Evolutionary conservation across 1,140 invertebrate genomes (phyloP), one percentile per base, ranked within the genome.

Genomic region (Laodelphax striatellus): DNA sequence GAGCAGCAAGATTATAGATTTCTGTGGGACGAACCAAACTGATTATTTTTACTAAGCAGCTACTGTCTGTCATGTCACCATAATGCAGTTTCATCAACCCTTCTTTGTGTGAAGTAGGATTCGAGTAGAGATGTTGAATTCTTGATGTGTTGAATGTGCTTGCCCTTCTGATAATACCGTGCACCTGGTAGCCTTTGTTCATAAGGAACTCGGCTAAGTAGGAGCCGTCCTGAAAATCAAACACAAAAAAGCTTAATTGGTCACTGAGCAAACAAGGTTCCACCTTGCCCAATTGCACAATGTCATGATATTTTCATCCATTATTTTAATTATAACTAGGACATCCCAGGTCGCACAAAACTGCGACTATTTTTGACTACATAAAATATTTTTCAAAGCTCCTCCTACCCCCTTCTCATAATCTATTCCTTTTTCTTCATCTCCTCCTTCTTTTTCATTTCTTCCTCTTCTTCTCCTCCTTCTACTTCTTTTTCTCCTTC

Each of bases 1-100:
- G 97, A 2, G 97, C 97, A n/a, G 94, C 97, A 55, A 99, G 79
- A 80, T 99, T 99, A 71, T 99, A 99, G 63, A 99, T 91, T 77
- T 99, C 97, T 55, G 84, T 84, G 0, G 97, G 97, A 69, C 87
- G 82, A 21, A 84, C 82, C 69, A 82, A 78, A 56, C 79, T 83
- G 52, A 99, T 97, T 52, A 99, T 88, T 78, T 97, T 97, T 24
- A 98, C 92, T 63, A 99, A 78, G 73, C 94, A 97, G 64, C 93
- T 94, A 38, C 92, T 95, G 73, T 99, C 97, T 0, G 95, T 99
- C 82, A 99, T 87, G 70, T 99, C 97, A 31, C 97, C 97, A 79
- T 99, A 99, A 74, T 99, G 97, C 1, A 99, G 77, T 67, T 93
- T 88, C 88, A 98, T 95, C 66, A 80, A 80, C 0, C 87, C 91